Evolutionary conservation across 2,113 vertebrate genomes (phyloP), one percentile per base, ranked within the genome.

Genomic region (Zosterops pallidus): DNA sequence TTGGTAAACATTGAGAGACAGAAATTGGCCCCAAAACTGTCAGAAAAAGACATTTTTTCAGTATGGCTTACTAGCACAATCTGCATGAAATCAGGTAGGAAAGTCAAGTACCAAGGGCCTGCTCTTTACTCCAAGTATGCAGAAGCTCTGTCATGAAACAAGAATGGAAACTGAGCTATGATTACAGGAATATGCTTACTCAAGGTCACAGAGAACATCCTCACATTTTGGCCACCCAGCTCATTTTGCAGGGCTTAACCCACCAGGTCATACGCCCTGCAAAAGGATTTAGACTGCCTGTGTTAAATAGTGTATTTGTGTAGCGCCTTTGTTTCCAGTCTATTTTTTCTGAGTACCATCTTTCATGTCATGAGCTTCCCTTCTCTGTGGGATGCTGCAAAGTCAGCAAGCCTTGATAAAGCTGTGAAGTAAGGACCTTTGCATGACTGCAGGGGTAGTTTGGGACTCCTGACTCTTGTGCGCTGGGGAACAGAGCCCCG

Each of bases 371-470:
- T 13, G 19, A 2, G 4, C 55, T 57, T 55, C 8, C 31, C 33
- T 95, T 80, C 64, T 21, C 71, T 50, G 11, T 16, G 35, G n/a
- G 82, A 81, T 75, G 79, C 68, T 74, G 62, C 41, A 17, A 96
- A 92, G 88, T 68, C 90, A 92, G 75, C 52, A 77, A 70, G 79
- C 47, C 69, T 50, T 77, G 52, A 86, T 83, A 83, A 84, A 93
- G 53, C 72, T 60, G n/a, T 81, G 60, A 83, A 86, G 56, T 53
- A 59, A 50, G 64, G 76, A 81, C 72, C 77, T 63, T 21, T 67
- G 39, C 41, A 11, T 33, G 47, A 71, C 88, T 60, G 76, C 52
- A 41, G 71, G 76, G 55, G 64, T 83, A 70, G 46, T 67, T 44
- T 81, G 85, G 79, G 92, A 94, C 85, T 89, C 75, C 7, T 41